phyloP scores from a whole-genome alignment of 2,797 vertebrate genomes.

The Protosalanx chinensis region DNA sequence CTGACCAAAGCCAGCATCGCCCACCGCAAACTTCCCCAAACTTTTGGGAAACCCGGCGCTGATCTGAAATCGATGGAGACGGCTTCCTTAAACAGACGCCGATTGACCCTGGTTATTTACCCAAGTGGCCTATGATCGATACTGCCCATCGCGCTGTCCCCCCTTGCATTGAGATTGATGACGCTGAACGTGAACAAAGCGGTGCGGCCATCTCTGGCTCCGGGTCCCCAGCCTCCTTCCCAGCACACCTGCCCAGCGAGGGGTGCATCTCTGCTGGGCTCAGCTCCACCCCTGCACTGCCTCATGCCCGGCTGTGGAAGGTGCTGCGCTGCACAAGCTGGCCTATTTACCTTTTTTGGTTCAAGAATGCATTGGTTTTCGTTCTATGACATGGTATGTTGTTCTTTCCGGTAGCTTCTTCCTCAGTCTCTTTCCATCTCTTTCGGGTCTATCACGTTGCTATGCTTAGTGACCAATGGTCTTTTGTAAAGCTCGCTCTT shows the following conservation, averaged over 20 bases:
- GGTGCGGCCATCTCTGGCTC: slow-evolving; percentile 30
- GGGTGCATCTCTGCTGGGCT: too few species aligned
- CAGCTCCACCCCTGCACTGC: too few species aligned
- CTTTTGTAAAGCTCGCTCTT: too few species aligned
- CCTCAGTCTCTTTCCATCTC: not conserved
- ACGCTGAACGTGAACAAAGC: slow-evolving; percentile 44
- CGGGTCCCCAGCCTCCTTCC: not conserved
- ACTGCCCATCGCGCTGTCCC: slow-evolving; percentile 49
- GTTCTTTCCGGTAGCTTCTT: too few species aligned
- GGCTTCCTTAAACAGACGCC: slow-evolving; percentile 42
- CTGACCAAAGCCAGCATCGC: not conserved
- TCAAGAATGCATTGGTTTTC: too few species aligned
- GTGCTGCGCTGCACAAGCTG: too few species aligned
- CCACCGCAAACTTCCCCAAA: slow-evolving; percentile 26
- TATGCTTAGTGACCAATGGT: too few species aligned
- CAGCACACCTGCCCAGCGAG: too few species aligned
- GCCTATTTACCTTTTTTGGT: too few species aligned
- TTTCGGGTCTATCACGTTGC: too few species aligned
- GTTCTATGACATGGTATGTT: too few species aligned
- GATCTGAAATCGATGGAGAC: slow-evolving; percentile 46
- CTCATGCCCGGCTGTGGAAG: too few species aligned
- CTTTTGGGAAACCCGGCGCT: slow-evolving; percentile 2
- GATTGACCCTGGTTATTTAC: slow-evolving; percentile 51
- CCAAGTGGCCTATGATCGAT: slow-evolving; percentile 46
- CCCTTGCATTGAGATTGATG: slow-evolving; percentile 56